Percentiles rank a stretch among this genome's conserved stretches.
phyloP scores from a whole-genome alignment of 2,113 vertebrate genomes.

The Crocuta crocuta region DNA sequence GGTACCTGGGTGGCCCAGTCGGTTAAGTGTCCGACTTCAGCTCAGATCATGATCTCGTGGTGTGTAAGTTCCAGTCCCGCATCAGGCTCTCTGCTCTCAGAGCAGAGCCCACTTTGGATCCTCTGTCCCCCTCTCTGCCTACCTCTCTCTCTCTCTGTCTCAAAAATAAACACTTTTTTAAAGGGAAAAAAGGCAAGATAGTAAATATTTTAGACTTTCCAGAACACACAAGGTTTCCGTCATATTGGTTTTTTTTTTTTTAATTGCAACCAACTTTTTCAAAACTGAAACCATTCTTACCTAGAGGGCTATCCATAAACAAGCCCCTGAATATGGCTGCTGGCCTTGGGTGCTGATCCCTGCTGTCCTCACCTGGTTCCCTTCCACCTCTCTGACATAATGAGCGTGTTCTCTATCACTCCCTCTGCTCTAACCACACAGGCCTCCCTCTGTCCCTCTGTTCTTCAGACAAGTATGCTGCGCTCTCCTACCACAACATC shows the following conservation, averaged over 20 bases:
- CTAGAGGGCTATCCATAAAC: neutral
- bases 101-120: too few relatives aligned
- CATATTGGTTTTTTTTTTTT: neutral
- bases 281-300: neutral
- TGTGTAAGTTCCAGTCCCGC: too few relatives aligned
- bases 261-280: neutral
- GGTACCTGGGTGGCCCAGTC: too few relatives aligned
- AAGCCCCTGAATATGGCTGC: neutral
- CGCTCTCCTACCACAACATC: neutral
- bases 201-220: neutral
- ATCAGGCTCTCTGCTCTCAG: too few relatives aligned
- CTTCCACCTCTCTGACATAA: neutral
- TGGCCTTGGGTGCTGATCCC: neutral
- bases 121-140: too few relatives aligned
- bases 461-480: neutral
- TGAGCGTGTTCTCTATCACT: accelerated
- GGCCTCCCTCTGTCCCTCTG: neutral
- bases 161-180: too few relatives aligned
- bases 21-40: too few relatives aligned
- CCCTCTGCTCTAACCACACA: neutral
- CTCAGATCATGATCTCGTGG: too few relatives aligned
- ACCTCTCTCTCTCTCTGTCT: too few relatives aligned
- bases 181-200: neutral
- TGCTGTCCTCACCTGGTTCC: neutral
- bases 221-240: neutral